Evolutionary conservation across 2,888 invertebrate genomes (phyloP).

Genomic region (Heliconius ethilla): DNA sequence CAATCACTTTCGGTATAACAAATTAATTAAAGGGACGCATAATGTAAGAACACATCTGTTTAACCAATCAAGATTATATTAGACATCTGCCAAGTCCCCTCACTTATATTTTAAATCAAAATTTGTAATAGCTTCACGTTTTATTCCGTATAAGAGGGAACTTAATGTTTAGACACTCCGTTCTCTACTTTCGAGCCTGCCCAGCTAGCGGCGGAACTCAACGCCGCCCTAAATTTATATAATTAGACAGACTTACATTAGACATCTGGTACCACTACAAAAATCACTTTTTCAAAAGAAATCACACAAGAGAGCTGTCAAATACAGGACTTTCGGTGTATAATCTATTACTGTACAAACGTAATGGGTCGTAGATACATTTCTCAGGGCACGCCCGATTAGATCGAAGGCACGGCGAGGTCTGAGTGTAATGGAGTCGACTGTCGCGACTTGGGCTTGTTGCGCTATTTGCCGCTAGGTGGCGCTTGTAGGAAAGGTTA

Average conservation of each 20-base stretch:
- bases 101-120: too few relatives aligned
- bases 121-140: too few relatives aligned
- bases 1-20: too few relatives aligned
- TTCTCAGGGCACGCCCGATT: constrained; percentile 57
- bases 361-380: constrained; percentile 50
- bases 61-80: too few relatives aligned
- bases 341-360: constrained; percentile 60
- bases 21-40: too few relatives aligned
- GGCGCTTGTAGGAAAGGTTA: constrained; percentile 22
- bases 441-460: constrained; percentile 26
- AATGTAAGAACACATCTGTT: too few relatives aligned
- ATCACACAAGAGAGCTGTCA: constrained; percentile 50
- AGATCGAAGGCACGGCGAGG: constrained; percentile 38
- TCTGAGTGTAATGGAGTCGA: constrained; percentile 40
- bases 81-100: too few relatives aligned
- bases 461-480: constrained; percentile 40
- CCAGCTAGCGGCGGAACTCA: neutral
- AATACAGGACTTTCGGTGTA: constrained; percentile 48
- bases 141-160: too few relatives aligned
- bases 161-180: neutral
- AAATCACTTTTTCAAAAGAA: constrained; percentile 35
- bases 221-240: neutral
- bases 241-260: neutral
- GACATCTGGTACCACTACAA: neutral
- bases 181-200: neutral